Evolutionary conservation across 2,113 vertebrate species (phyloP).

Genomic region (Peucedramus taeniatus): DNA sequence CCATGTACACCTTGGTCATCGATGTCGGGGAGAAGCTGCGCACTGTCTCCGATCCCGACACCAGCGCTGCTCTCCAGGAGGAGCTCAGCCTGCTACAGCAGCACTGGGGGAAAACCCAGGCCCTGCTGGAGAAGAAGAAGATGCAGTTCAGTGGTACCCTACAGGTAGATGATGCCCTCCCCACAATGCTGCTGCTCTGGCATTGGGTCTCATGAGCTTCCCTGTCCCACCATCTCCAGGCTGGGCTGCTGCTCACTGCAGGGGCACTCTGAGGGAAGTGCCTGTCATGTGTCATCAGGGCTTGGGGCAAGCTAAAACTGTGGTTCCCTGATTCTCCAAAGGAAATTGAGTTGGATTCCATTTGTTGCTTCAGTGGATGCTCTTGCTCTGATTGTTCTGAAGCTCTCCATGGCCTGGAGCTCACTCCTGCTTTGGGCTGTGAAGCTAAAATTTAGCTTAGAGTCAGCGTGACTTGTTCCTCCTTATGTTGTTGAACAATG

Average conservation of each 20-base stretch:
- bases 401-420: not conserved
- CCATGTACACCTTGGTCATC: slow-evolving; percentile 74
- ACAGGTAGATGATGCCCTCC: slow-evolving; percentile 63
- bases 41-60: slow-evolving; percentile 57
- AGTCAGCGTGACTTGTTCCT: not conserved
- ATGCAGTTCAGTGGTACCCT: slow-evolving; percentile 60
- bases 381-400: not conserved
- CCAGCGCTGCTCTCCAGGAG: slow-evolving; percentile 64
- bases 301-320: not conserved
- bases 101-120: slow-evolving; percentile 74
- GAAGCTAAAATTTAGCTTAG: not conserved
- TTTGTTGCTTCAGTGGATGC: not conserved
- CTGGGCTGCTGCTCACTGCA: not conserved
- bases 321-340: not conserved
- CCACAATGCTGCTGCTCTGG: not conserved
- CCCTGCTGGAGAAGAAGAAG: slow-evolving; percentile 68
- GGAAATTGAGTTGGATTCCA: not conserved
- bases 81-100: slow-evolving; percentile 78
- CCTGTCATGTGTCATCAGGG: not conserved
- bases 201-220: accelerated
- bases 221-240: not conserved
- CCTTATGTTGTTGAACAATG: not conserved
- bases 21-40: slow-evolving; percentile 80
- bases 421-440: not conserved
- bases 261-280: not conserved